Evolutionary conservation across 2,797 vertebrate species (phyloP).

Genomic region (Amniataba percoides): DNA sequence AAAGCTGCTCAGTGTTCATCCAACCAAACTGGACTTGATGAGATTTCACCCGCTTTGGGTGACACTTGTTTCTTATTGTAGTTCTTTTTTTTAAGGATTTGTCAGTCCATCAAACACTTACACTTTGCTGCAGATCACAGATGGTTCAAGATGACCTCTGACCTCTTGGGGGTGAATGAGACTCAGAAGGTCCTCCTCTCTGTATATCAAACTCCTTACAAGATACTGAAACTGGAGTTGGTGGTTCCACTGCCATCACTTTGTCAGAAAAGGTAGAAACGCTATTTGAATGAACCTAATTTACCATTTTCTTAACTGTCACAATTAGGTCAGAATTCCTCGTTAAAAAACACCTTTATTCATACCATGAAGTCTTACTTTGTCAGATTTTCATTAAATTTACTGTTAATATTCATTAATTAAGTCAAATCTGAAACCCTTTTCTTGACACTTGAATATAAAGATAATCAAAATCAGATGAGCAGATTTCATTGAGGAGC

Average conservation of each 20-base stretch:
- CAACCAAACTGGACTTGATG: not conserved
- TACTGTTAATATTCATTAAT: not conserved
- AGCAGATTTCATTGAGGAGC: not conserved
- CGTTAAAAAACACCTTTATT: not conserved
- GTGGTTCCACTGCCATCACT: too few species aligned
- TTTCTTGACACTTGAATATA: not conserved
- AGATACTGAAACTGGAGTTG: too few species aligned
- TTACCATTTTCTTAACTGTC: not conserved
- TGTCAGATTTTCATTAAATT: not conserved
- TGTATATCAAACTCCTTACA: too few species aligned
- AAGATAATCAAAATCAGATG: not conserved
- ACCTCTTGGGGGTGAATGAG: not conserved
- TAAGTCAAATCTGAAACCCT: not conserved
- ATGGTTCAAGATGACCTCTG: not conserved
- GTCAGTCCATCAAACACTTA: too few species aligned
- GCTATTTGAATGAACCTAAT: too few species aligned
- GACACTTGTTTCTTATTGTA: not conserved
- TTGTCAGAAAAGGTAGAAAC: too few species aligned
- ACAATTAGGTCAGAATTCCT: not conserved
- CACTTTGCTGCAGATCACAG: not conserved
- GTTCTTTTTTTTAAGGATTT: not conserved
- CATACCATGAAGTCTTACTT: not conserved
- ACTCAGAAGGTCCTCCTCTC: too few species aligned
- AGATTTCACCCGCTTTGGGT: not conserved
- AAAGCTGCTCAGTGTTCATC: constrained; percentile 5